Evolutionary conservation across 23 tunicate genomes (phyloP).

Genomic region (Trididemnum miniatum): DNA sequence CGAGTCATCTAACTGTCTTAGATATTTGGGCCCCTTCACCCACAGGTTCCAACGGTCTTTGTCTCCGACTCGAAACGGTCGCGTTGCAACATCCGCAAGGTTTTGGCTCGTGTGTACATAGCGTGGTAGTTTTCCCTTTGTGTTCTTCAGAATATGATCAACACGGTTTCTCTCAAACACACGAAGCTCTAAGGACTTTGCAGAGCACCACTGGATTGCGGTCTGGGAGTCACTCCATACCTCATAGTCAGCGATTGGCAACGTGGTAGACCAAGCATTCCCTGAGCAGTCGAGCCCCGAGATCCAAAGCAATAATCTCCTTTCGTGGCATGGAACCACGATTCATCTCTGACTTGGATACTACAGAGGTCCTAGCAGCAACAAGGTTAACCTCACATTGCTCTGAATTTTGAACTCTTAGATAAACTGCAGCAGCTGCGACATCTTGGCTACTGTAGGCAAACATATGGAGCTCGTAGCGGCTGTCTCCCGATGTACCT

Average conservation of each 20-base stretch:
- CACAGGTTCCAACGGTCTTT: neutral
- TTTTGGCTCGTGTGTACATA: neutral
- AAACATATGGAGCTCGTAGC: conserved; percentile 10
- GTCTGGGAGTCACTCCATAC: neutral
- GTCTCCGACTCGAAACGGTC: too few species aligned
- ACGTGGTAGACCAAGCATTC: too few species aligned
- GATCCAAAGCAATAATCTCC: conserved; percentile 1
- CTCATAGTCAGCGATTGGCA: neutral
- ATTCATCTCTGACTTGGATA: neutral
- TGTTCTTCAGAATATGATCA: neutral
- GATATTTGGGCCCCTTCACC: neutral
- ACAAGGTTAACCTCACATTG: neutral
- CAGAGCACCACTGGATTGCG: neutral
- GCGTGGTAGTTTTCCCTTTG: neutral
- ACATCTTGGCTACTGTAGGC: conserved; percentile 2
- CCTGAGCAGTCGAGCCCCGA: neutral
- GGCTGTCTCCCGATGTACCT: neutral
- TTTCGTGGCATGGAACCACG: neutral
- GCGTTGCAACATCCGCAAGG: conserved; percentile 5
- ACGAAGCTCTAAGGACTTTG: neutral
- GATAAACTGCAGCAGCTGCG: neutral
- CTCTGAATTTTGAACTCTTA: neutral
- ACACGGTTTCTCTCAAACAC: conserved; percentile 3
- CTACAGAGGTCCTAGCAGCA: neutral
- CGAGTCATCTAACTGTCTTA: neutral